Base-by-base conservation (phyloP, 2,797 vertebrate species). In the Crocodylus rhombifer region DNA sequence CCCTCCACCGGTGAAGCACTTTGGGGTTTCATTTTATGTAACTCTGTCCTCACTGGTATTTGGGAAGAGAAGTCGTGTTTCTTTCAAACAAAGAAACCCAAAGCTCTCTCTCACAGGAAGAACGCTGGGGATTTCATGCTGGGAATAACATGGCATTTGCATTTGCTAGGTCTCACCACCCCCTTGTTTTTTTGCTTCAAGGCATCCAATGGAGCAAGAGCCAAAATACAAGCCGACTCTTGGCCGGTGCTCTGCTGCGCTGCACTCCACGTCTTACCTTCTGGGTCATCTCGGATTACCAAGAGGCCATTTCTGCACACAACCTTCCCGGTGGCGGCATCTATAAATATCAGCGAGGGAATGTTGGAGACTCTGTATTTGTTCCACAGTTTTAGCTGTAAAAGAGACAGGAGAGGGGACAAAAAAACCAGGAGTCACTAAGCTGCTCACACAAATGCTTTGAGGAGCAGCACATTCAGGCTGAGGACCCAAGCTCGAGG, bases 301-400 rank as follows among this genome's bases (percentile, higher is more conserved):
- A 99, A 97, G 67, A 99, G 98, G 77, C 99, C 99, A 0, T 99
- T 99, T 94, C 99, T 98, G 98, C 99, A 99, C 93, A 99, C 99
- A 65, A 99, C 98, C 97, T 99, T 99, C 96, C 99, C 99, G 0
- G 98, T 99, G 87, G 98, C 94, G 60, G 98, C 98, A 14, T 99
- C 99, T 94, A 99, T 98, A 97, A 99, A 99, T 98, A 99, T 99
- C 97, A 99, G 98, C 20, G 99, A 99, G 58, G 99, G 99, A 97
- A 99, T 99, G 97, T 99, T 99, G 97, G 99, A 99, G 91, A 99
- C 99, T 96, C 99, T 99, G 97, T 99, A 99, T 96, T 99, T 99
- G 98, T 99, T 99, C 99, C 99, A 99, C 93, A 99, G 98, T 97
- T 99, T 99, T 98, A 99, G 98, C 99, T 99, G 97, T 5, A 97